Percentiles rank a stretch among this genome's conserved stretches.
Conservation (phyloP, 2,797 vertebrate species). For the Phalanger gymnotis region DNA sequence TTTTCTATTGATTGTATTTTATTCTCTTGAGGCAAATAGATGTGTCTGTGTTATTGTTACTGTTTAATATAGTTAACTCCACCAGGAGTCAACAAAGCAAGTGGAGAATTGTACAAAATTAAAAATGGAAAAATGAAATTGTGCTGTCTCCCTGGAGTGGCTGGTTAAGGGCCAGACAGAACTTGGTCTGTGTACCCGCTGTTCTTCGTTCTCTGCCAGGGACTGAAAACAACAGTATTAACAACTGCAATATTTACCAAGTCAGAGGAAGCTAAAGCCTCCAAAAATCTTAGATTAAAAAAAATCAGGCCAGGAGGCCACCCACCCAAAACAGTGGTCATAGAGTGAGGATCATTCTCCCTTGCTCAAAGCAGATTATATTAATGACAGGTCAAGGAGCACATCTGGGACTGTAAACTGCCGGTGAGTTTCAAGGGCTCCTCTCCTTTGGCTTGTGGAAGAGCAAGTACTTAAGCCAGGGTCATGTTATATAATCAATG, state of each 20-base stretch:
- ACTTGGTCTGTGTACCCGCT: not conserved
- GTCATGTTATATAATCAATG: not conserved
- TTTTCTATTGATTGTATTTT: conserved; percentile 63
- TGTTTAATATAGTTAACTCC: conserved; percentile 56
- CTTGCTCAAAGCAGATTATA: not conserved
- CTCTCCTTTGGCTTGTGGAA: not conserved
- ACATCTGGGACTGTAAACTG: not conserved
- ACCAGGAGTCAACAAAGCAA: conserved; percentile 50
- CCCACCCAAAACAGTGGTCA: not conserved
- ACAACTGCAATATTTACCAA: conserved; percentile 19
- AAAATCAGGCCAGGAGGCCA: not conserved
- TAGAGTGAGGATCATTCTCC: not conserved
- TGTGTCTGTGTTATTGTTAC: conserved; percentile 36
- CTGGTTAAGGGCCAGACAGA: not conserved
- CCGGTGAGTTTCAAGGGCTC: not conserved
- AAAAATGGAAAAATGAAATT: conserved; percentile 37
- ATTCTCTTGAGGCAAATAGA: conserved; percentile 64
- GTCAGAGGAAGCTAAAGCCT: conserved; percentile 27
- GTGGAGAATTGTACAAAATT: conserved; percentile 38
- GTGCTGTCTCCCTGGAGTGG: conserved; percentile 3
- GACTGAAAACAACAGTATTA: conserved; percentile 17
- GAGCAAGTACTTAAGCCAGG: not conserved
- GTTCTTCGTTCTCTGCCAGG: conserved; percentile 14
- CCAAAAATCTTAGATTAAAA: not conserved
- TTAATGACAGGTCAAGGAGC: not conserved